These are phyloP conservation scores for Micromesistius poutassou DNA, from an alignment of 2,797 vertebrate genomes.

Conservation along the genomic window DNA sequence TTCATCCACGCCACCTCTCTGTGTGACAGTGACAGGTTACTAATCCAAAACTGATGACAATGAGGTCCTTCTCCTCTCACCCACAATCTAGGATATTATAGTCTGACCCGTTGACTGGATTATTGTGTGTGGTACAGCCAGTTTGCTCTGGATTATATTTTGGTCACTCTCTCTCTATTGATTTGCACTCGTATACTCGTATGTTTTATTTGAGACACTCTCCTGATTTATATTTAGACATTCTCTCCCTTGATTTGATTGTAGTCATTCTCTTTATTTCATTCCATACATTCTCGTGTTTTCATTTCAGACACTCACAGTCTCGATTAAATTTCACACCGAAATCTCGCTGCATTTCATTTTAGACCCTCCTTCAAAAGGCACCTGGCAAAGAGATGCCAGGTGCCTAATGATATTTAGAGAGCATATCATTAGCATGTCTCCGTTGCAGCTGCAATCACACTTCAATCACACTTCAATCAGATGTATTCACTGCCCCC, in stretches of 20 bases:
- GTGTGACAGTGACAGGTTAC: not conserved
- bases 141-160: not conserved
- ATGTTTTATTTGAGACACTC: not conserved
- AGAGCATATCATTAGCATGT: not conserved
- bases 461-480: slow-evolving; percentile 6
- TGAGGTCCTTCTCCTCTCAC: not conserved
- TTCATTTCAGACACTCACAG: not conserved
- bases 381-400: not conserved
- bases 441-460: slow-evolving; percentile 1
- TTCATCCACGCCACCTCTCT: not conserved
- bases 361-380: not conserved
- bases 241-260: not conserved
- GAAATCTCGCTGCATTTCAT: not conserved
- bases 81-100: not conserved
- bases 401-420: not conserved
- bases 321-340: not conserved
- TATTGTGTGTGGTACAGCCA: not conserved
- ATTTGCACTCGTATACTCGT: too few relatives aligned
- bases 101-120: not conserved
- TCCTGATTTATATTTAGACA: too few relatives aligned
- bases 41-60: not conserved
- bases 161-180: not conserved
- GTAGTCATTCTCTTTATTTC: not conserved
- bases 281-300: not conserved
- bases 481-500: slow-evolving; percentile 3